Evolutionary conservation across 2,113 vertebrate species (phyloP).

Genomic region (Symphodus melops): DNA sequence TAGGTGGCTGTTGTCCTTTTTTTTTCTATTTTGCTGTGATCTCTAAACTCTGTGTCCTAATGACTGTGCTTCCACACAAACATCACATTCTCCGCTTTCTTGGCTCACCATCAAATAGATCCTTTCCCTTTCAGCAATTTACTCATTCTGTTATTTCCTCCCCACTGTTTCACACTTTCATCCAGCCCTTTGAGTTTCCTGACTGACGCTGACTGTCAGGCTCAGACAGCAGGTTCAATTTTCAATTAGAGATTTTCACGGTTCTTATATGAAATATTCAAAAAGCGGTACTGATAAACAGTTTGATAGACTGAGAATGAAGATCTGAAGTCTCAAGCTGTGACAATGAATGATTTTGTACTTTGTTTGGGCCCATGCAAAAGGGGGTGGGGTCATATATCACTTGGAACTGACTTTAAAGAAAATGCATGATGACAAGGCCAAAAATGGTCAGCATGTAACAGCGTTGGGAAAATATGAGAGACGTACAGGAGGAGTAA

Average conservation of each 20-base stretch:
- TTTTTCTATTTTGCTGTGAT: constrained; percentile 6
- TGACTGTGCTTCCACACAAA: constrained; percentile 11
- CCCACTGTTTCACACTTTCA: constrained; percentile 21
- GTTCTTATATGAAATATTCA: constrained; percentile 5
- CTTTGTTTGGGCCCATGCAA: not conserved
- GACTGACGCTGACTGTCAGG: constrained; percentile 27
- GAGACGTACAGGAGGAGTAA: not conserved
- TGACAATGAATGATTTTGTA: not conserved
- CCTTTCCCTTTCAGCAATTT: constrained; percentile 19
- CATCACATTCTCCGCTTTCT: constrained; percentile 2
- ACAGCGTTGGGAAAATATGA: not conserved
- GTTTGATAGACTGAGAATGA: not conserved
- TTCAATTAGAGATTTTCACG: constrained; percentile 34
- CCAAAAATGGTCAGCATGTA: not conserved
- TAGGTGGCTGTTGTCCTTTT: not conserved
- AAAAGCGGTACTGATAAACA: constrained; percentile 6
- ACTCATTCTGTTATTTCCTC: constrained; percentile 45
- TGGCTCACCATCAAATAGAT: constrained; percentile 32
- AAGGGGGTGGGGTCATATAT: not conserved
- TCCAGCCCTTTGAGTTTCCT: constrained; percentile 32
- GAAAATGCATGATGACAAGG: not conserved
- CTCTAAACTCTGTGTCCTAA: constrained; percentile 22
- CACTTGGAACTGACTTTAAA: not conserved
- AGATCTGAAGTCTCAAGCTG: not conserved
- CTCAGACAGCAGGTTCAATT: constrained; percentile 21